Conservation (phyloP, 1,140 invertebrate genomes). For the Drosophila nebulosa region DNA sequence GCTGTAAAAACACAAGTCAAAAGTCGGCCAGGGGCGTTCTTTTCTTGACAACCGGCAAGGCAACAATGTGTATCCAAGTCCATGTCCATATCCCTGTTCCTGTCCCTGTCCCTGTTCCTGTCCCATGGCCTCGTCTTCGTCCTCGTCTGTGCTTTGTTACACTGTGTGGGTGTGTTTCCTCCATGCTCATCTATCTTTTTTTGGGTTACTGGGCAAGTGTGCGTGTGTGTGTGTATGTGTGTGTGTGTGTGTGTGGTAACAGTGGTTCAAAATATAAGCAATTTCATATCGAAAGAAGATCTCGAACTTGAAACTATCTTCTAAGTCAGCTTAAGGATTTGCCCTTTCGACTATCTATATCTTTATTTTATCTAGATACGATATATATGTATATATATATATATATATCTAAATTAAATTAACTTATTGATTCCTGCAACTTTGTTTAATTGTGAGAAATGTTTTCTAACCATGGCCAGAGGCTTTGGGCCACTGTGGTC, state of each 20-base stretch:
- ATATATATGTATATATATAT: too few relatives aligned
- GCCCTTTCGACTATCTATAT: too few relatives aligned
- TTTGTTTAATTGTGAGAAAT: too few relatives aligned
- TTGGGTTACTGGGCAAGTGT: background rate
- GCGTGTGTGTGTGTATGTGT: background rate
- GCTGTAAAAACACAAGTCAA: constrained; percentile 63
- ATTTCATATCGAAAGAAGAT: too few relatives aligned
- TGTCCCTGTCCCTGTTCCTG: background rate
- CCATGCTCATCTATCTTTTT: constrained; percentile 32
- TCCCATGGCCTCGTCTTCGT: background rate
- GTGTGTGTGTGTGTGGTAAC: background rate
- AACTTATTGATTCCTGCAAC: too few relatives aligned
- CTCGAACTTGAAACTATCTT: too few relatives aligned
- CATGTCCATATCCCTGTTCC: background rate
- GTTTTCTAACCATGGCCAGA: too few relatives aligned
- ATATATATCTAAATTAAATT: too few relatives aligned
- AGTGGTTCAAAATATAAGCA: constrained; percentile 22
- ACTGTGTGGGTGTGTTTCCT: background rate
- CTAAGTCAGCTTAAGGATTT: too few relatives aligned
- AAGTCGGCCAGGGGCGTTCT: constrained; percentile 32
- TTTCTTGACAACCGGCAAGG: constrained; percentile 35
- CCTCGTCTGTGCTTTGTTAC: background rate
- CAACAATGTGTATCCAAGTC: constrained; percentile 23
- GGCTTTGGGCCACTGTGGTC: background rate
- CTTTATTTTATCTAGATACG: too few relatives aligned